These are phyloP conservation scores for Diplogasteroides magnus DNA, from an alignment of 1,140 invertebrate species.

Conservation along the genomic window DNA sequence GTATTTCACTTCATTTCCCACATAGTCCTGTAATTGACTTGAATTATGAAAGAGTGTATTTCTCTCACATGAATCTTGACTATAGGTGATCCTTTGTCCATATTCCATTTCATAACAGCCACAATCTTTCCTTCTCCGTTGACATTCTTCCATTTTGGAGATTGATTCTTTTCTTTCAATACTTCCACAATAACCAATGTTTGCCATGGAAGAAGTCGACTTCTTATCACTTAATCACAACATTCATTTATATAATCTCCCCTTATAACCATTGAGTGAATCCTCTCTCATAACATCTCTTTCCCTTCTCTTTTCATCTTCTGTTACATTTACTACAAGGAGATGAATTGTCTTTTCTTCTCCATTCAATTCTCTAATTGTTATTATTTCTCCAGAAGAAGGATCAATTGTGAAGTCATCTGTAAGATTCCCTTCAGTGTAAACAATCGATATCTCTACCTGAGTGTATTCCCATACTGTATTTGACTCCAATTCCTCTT, in stretches of 20 bases:
- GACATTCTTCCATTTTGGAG: neutral
- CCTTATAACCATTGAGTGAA: neutral
- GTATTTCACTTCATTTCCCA: neutral
- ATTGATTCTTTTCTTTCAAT: neutral
- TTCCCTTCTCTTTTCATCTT: neutral
- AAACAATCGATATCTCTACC: too few species aligned
- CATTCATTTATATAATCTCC: neutral
- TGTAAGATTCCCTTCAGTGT: too few species aligned
- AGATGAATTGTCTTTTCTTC: neutral
- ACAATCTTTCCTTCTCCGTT: neutral
- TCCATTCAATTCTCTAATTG: neutral
- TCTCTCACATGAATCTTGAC: neutral
- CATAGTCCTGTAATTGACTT: neutral
- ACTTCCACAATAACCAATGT: neutral
- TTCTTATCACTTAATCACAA: neutral
- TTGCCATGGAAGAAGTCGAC: neutral
- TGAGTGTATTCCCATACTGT: neutral
- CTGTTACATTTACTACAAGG: neutral
- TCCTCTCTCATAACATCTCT: neutral
- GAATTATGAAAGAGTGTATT: neutral
- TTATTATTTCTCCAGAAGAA: neutral
- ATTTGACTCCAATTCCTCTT: neutral
- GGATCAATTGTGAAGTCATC: neutral
- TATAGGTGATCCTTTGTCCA: neutral
- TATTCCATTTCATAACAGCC: neutral